Base-by-base conservation (phyloP, 2,888 invertebrate genomes). In the Ceratothoa steindachneri region DNA sequence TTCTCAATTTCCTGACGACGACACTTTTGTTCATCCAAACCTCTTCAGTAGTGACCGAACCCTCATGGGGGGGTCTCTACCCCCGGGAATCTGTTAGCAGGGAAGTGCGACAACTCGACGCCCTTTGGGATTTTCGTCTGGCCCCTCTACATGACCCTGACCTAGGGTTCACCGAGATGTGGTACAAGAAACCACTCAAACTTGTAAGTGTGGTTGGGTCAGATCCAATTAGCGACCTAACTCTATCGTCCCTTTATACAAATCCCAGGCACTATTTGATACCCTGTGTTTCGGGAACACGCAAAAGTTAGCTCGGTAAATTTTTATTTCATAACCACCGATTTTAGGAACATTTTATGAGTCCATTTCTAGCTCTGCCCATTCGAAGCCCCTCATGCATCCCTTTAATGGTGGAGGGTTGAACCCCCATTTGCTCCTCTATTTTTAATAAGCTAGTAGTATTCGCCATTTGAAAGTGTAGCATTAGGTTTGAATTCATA, bases 111-210 rank as follows among this genome's bases (percentile, higher is more conserved):
- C 82, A 82, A 2, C 82, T 88, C 30, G 85, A 87, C 81, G 87
- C 87, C 2, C 82, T 88, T 74, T 88, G 88, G 88, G 83, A 85
- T 65, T 88, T 88, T 81, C 82, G 85, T 22, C 82, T 84, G 5
- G 85, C 86, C 66, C 82, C 83, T 1, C 82, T 83, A 9, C 81
- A 84, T 12, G 81, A 84, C 65, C 83, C 84, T 67, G 83, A 85
- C 41, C 77, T 82, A 60, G 86, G 87, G 9, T 85, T 87, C 75
- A 74, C 75, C 15, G 81, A 85, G 67, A 72, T 83, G 69, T 87
- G 87, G 87, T 86, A 81, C 80, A 76, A 73, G 0, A 68, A 80
- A n/a, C 83, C 85, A n/a, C 81, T 87, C 19, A 55, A 55, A 29
- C 24, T 19, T 28, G 70, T 53, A 22, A 70, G 69, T 52, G 24